phyloP scores from a whole-genome alignment of 35 echinoderm and acorn worm species.

The Heliocidaris tuberculata region DNA sequence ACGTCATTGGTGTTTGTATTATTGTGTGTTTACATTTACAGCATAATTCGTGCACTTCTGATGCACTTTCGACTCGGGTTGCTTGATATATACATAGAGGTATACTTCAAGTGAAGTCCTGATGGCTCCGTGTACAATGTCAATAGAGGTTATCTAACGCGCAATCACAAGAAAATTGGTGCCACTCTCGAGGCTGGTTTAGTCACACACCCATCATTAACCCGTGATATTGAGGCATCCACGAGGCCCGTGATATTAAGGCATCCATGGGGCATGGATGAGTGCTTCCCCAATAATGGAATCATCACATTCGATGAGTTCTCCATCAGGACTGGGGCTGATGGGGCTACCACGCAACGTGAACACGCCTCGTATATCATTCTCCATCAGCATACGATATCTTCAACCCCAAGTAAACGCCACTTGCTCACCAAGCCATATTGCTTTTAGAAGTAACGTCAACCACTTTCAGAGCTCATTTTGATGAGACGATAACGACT shows the following conservation, averaged over 20 bases:
- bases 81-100: not conserved
- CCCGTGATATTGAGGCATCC: conserved; percentile 8
- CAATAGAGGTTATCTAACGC: not conserved
- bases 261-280: not conserved
- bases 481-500: not conserved
- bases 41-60: not conserved
- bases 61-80: not conserved
- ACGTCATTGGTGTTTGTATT: not conserved
- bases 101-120: not conserved
- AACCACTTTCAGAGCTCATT: not conserved
- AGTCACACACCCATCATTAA: conserved; percentile 15
- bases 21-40: not conserved
- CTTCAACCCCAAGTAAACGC: not conserved
- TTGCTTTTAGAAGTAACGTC: not conserved
- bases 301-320: conserved; percentile 29
- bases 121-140: not conserved
- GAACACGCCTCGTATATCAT: not conserved
- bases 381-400: not conserved
- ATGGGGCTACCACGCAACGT: not conserved
- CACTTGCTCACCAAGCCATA: not conserved
- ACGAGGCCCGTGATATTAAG: not conserved
- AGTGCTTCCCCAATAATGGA: not conserved
- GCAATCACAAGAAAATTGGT: not conserved
- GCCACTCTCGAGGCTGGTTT: not conserved
- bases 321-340: not conserved